Conservation (phyloP, 2,113 vertebrate species). For the Rhea pennata region DNA sequence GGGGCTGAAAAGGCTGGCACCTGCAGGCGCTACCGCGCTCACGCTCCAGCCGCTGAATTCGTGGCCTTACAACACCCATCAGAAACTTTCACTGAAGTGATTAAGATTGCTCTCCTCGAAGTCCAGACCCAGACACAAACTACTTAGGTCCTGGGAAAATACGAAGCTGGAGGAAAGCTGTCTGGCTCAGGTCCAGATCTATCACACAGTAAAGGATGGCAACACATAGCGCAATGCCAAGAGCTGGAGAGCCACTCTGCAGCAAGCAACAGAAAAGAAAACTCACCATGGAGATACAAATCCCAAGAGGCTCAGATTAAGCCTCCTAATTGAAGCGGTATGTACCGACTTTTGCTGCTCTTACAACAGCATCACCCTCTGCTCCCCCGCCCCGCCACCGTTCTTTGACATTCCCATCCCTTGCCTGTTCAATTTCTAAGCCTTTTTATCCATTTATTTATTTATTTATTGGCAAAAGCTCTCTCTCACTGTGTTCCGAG, state of each 20-base stretch:
- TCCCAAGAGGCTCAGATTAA: neutral
- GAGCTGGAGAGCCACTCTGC: neutral
- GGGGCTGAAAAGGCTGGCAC: neutral
- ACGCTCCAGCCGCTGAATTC: fast-evolving
- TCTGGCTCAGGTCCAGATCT: neutral
- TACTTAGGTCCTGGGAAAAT: fast-evolving
- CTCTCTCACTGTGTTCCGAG: neutral
- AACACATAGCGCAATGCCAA: neutral
- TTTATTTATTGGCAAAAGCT: neutral
- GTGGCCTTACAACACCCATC: neutral
- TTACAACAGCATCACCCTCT: neutral
- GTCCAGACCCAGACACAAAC: neutral
- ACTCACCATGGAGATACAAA: neutral
- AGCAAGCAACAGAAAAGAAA: neutral
- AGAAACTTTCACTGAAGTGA: neutral
- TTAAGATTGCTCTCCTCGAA: neutral
- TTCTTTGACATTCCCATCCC: neutral
- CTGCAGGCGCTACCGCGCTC: neutral
- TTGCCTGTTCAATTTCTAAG: neutral
- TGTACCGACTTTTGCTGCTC: neutral
- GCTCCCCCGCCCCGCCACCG: too few species aligned
- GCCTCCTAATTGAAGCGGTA: neutral
- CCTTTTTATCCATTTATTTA: neutral
- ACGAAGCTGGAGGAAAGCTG: neutral
- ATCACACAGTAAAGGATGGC: neutral